Evolutionary conservation across 37 sponge, comb jelly and placozoan species (phyloP), one percentile per base, ranked within the genome.

Genomic region (Theonella swinhoei): DNA sequence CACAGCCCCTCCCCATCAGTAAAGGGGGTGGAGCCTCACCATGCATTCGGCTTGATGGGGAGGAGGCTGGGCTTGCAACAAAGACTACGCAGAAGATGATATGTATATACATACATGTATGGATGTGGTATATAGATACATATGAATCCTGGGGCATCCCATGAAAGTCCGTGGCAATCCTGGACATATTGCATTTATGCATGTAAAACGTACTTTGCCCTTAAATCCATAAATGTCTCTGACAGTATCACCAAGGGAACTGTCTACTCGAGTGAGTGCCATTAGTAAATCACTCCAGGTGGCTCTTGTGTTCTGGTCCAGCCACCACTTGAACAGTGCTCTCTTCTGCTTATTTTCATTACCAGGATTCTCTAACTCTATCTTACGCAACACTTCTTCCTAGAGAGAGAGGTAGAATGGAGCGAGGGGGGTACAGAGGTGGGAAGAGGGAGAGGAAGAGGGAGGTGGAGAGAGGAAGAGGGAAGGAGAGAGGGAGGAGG

Each of bases 381-480:
- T 47, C 11, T 47, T 47, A 17, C 7, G 11, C 14, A 47, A 7
- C 11, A 17, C 54, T 47, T 7, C 7, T 14, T 47, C 54, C 54
- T 47, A 47, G 54, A 47, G 11, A 47, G 7, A 14, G 54, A 17
- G 14, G 54, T 47, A 47, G 54, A n/a, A n/a, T 83, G 2, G 5
- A 43, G 22, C 75, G 30, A 17, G 75, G 75, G 41, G 83, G 83
- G 17, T 35, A 83, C 40, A 54, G 34, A 24, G 60, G 72, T 25
- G 34, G 22, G 34, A 75, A 75, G 69, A 39, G 84, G 69, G 62
- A 42, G 39, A 74, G 33, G 28, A 39, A 20, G n/a, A 33, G 43
- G 20, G 59, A 74, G 20, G 75, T 54, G 19, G 43, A 25, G 29
- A 59, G 23, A 28, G 59, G 43, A 25, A 74, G 29, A 25, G 17